phyloP scores from a whole-genome alignment of 1,140 invertebrate species.

The Lethocerus indicus region DNA sequence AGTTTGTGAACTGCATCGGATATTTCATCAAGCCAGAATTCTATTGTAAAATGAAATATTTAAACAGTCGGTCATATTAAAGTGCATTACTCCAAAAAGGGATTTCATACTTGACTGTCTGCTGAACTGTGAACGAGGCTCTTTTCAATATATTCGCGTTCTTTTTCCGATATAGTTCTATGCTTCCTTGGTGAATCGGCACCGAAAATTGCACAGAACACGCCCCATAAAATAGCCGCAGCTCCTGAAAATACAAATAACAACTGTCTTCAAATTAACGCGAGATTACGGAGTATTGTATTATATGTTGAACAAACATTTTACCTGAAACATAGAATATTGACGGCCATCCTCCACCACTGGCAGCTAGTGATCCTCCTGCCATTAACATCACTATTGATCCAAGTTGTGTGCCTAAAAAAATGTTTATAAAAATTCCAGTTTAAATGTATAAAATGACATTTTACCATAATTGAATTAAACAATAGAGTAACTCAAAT shows the following conservation, averaged over 20 bases:
- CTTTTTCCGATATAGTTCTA: slow-evolving; percentile 34
- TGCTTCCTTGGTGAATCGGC: slow-evolving; percentile 44
- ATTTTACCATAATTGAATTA: too few species aligned
- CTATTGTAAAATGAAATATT: too few species aligned
- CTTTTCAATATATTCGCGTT: slow-evolving; percentile 24
- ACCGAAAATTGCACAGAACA: slow-evolving; percentile 41
- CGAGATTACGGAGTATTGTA: too few species aligned
- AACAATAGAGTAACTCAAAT: too few species aligned
- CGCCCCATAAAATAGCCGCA: slow-evolving; percentile 46
- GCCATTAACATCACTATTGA: slow-evolving; percentile 8
- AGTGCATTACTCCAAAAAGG: too few species aligned
- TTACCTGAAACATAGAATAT: slow-evolving; percentile 10
- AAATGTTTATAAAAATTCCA: too few species aligned
- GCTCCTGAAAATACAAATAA: slow-evolving; percentile 5
- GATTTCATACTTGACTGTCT: slow-evolving; percentile 13
- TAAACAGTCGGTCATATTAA: too few species aligned
- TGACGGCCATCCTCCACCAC: slow-evolving; percentile 9
- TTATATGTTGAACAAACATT: too few species aligned
- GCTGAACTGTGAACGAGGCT: slow-evolving; percentile 12
- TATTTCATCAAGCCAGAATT: too few species aligned
- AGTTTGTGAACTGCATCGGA: too few species aligned
- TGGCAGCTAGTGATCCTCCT: slow-evolving; percentile 4
- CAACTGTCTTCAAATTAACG: too few species aligned
- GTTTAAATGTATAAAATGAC: too few species aligned
- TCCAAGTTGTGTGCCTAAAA: slow-evolving; percentile 15